Conservation (phyloP, 2,113 vertebrate genomes). For the Varanus salvator region DNA sequence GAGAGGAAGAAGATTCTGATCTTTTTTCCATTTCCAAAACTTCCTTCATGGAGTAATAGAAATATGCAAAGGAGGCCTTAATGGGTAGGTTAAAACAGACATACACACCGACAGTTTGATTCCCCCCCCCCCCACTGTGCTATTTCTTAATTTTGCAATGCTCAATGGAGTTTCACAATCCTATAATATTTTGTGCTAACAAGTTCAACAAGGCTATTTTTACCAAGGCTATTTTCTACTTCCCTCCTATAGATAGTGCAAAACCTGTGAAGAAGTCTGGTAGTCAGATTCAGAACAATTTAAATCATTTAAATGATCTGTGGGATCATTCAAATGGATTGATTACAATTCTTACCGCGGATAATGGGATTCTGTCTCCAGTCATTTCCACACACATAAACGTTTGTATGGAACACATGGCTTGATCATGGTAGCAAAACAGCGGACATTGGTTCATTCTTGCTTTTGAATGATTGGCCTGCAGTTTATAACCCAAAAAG, state of each 20-base stretch:
- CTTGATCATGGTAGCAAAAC: neutral
- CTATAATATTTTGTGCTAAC: neutral
- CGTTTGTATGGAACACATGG: conserved; percentile 27
- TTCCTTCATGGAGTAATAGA: neutral
- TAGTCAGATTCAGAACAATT: conserved; percentile 9
- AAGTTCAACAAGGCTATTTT: conserved; percentile 28
- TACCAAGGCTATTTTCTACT: conserved; percentile 23
- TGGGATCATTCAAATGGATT: conserved; percentile 23
- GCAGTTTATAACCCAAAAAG: conserved; percentile 31
- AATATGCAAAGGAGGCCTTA: neutral
- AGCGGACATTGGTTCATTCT: conserved; percentile 52
- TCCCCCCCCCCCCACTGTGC: neutral
- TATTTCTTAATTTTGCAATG: conserved; percentile 41
- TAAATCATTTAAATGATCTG: neutral
- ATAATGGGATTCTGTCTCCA: conserved; percentile 32
- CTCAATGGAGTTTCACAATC: neutral
- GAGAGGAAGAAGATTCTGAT: neutral
- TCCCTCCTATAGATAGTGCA: conserved; percentile 15
- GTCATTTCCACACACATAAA: conserved; percentile 21
- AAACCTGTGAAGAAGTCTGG: conserved; percentile 48
- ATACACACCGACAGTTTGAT: neutral
- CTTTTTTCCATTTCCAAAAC: neutral
- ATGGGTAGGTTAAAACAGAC: conserved; percentile 15
- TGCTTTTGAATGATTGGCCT: conserved; percentile 48
- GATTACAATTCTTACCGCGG: conserved; percentile 27